A percentile compares a stretch with the other conserved stretches of the same genome.
Evolutionary conservation across 2,888 invertebrate species (phyloP).

Genomic region (Orthosia incerta): DNA sequence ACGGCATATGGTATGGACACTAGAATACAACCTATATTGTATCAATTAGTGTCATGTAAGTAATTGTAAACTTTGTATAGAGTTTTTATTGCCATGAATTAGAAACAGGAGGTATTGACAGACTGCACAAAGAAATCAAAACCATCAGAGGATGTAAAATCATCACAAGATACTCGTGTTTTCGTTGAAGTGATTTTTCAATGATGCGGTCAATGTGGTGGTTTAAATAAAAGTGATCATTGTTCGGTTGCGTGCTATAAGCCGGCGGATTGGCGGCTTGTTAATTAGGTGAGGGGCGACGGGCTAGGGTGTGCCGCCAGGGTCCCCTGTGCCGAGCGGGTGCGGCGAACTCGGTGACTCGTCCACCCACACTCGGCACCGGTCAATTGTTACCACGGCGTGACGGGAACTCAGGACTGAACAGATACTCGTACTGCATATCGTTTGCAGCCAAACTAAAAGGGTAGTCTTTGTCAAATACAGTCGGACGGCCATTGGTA

Average conservation of each 20-base stretch:
- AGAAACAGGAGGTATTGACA: background rate
- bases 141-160: background rate
- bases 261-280: constrained; percentile 3
- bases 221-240: constrained; percentile 12
- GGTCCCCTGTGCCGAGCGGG: background rate
- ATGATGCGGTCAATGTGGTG: background rate
- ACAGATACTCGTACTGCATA: too few species aligned
- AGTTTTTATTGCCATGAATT: too few species aligned
- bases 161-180: background rate
- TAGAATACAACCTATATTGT: too few species aligned
- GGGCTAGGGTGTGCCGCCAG: constrained; percentile 38
- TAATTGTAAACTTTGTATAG: background rate
- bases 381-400: background rate
- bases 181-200: background rate
- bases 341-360: constrained; percentile 36
- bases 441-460: background rate
- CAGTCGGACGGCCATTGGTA: background rate
- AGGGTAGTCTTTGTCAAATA: background rate
- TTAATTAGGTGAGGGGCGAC: constrained; percentile 44
- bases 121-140: constrained; percentile 6
- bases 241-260: constrained; percentile 32
- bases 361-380: constrained; percentile 24
- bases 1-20: too few species aligned
- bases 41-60: background rate
- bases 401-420: background rate